Percentiles rank a stretch among this genome's conserved stretches.
Conservation (phyloP, 2,888 invertebrate genomes). For the Caenorhabditis virilis region DNA sequence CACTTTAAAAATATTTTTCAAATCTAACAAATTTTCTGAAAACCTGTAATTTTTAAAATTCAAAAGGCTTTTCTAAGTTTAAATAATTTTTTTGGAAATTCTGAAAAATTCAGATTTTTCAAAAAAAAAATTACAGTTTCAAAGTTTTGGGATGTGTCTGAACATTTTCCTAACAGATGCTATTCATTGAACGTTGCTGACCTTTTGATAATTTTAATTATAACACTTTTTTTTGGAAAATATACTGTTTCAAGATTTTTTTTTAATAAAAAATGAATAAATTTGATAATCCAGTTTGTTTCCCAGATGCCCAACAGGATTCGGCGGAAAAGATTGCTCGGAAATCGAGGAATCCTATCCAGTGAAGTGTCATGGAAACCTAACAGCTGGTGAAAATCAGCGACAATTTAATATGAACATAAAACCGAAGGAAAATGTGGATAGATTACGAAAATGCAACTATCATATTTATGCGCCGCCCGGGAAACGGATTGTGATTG, state of each 20-base stretch:
- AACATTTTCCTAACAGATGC: not conserved
- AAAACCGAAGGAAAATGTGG: slow-evolving; percentile 15
- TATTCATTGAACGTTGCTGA: not conserved
- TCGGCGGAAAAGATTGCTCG: slow-evolving; percentile 28
- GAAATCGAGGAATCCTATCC: slow-evolving; percentile 32
- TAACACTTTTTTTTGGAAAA: not conserved
- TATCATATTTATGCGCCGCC: slow-evolving; percentile 42
- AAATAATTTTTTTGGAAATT: not conserved
- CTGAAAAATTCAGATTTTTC: not conserved
- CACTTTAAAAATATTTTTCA: not conserved
- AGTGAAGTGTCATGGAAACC: slow-evolving; percentile 23
- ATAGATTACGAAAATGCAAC: slow-evolving; percentile 24
- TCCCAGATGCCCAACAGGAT: slow-evolving; percentile 38
- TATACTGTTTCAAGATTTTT: no score
- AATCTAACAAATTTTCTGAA: not conserved
- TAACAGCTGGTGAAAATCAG: slow-evolving; percentile 28
- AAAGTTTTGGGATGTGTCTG: not conserved
- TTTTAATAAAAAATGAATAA: not conserved
- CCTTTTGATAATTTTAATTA: not conserved
- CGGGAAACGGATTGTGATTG: slow-evolving; percentile 28
- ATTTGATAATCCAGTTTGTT: slow-evolving; percentile 9
- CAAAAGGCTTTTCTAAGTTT: not conserved
- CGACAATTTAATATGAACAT: slow-evolving; percentile 35
- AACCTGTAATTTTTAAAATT: not conserved
- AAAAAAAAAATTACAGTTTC: not conserved